A percentile compares a stretch with the other conserved stretches of the same genome.
Evolutionary conservation across 2,113 vertebrate genomes (phyloP).

Genomic region (Castor canadensis): DNA sequence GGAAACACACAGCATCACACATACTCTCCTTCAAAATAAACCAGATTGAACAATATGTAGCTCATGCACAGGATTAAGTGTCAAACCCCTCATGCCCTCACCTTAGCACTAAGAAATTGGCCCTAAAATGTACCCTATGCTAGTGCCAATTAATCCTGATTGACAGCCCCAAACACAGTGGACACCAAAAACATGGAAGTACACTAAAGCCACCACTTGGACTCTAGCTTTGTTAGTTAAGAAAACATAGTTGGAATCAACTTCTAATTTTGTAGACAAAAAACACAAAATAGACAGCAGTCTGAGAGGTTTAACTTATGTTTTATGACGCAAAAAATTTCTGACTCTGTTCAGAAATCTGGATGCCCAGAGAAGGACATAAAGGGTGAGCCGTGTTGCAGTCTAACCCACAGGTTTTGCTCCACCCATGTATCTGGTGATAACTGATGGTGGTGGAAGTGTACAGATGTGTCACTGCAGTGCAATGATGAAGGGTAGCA

Average conservation of each 20-base stretch:
- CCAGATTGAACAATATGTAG: not conserved
- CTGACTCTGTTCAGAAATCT: not conserved
- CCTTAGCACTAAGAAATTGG: not conserved
- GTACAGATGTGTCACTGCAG: not conserved
- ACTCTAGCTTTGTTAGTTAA: not conserved
- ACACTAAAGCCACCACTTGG: not conserved
- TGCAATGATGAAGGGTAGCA: not conserved
- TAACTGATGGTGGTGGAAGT: fast-evolving
- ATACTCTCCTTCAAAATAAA: not conserved
- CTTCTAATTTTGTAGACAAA: not conserved
- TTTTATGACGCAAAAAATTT: not conserved
- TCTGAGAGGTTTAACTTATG: not conserved
- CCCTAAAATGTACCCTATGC: not conserved
- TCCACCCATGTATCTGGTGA: fast-evolving
- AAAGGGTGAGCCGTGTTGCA: not conserved
- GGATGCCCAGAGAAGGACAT: not conserved
- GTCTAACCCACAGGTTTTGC: not conserved
- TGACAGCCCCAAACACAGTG: not conserved
- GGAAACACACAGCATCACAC: not conserved
- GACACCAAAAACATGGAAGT: not conserved
- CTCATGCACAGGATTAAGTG: not conserved
- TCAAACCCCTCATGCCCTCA: not conserved
- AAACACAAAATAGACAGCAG: not conserved
- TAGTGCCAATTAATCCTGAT: not conserved
- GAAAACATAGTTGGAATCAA: not conserved